Conservation (phyloP, 1,140 invertebrate genomes). For the Manduca sexta region DNA sequence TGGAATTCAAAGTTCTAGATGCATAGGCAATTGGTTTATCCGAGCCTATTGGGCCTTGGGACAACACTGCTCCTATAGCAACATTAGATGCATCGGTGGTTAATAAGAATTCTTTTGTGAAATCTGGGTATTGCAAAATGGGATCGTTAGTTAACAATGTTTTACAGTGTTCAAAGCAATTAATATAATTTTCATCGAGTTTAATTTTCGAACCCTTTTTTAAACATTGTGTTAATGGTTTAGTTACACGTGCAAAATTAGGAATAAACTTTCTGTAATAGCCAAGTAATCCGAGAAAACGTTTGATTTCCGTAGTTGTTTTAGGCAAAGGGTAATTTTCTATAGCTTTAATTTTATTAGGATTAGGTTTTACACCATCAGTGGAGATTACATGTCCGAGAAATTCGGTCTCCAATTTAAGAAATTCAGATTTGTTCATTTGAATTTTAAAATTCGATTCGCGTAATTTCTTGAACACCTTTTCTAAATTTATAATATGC, state of each 20-base stretch:
- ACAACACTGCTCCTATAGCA: not conserved
- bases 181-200: conserved; percentile 1
- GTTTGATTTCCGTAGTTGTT: conserved; percentile 30
- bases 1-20: conserved; percentile 4
- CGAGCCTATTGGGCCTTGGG: conserved; percentile 8
- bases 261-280: conserved; percentile 45
- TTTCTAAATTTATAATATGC: conserved; percentile 5
- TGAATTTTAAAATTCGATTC: conserved; percentile 9
- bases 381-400: conserved; percentile 7
- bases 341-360: conserved; percentile 8
- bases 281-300: conserved; percentile 42
- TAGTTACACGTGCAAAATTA: conserved; percentile 20
- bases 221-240: conserved; percentile 8
- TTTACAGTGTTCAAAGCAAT: conserved; percentile 11
- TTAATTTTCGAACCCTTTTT: conserved; percentile 5
- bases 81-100: not conserved
- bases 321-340: conserved; percentile 31
- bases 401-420: conserved; percentile 4
- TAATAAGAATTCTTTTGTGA: conserved; percentile 2
- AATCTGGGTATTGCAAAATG: conserved; percentile 8
- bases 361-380: conserved; percentile 3
- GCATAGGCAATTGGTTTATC: conserved; percentile 8
- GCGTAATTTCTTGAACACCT: conserved; percentile 3
- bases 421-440: conserved; percentile 5
- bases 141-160: conserved; percentile 6